These are phyloP conservation scores for Ptychoptera contaminata DNA, from an alignment of 2,888 invertebrate species.

Conservation along the genomic window DNA sequence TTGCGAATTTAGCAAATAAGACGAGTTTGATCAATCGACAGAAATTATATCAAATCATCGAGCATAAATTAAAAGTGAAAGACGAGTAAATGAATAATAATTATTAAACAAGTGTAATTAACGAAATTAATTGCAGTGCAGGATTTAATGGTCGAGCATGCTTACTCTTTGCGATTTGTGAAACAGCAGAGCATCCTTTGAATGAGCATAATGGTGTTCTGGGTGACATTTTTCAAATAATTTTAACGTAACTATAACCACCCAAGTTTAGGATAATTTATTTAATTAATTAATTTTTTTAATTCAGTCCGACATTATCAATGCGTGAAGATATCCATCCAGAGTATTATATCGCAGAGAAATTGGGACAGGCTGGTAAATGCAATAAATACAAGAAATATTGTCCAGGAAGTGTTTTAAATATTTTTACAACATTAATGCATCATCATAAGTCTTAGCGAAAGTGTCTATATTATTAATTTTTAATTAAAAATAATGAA, in stretches of 20 bases:
- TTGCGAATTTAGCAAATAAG: too few relatives aligned
- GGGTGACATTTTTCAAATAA: slow-evolving; percentile 46
- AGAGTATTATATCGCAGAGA: slow-evolving; percentile 5
- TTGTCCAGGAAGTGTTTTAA: neutral
- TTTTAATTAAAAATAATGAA: too few relatives aligned
- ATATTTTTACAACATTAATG: slow-evolving; percentile 1
- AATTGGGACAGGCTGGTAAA: slow-evolving; percentile 17
- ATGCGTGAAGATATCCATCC: slow-evolving; percentile 3
- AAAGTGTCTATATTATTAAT: too few relatives aligned
- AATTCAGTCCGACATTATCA: slow-evolving; percentile 6
- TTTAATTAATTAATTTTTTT: neutral
- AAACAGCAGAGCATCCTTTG: slow-evolving; percentile 39
- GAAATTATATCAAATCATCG: slow-evolving; percentile 38
- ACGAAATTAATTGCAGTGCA: slow-evolving; percentile 25
- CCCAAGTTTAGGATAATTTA: neutral
- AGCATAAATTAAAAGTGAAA: slow-evolving; percentile 40
- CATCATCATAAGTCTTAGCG: neutral
- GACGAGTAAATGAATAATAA: slow-evolving; percentile 12
- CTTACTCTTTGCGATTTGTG: slow-evolving; percentile 49
- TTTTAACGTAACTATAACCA: slow-evolving; percentile 41
- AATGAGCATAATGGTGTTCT: slow-evolving; percentile 43
- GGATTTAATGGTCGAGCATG: slow-evolving; percentile 44
- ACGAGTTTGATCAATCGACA: slow-evolving; percentile 24
- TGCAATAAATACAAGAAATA: slow-evolving; percentile 17
- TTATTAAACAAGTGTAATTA: neutral